Evolutionary conservation across 2,888 invertebrate species (phyloP).

Genomic region (Archips xylosteana): DNA sequence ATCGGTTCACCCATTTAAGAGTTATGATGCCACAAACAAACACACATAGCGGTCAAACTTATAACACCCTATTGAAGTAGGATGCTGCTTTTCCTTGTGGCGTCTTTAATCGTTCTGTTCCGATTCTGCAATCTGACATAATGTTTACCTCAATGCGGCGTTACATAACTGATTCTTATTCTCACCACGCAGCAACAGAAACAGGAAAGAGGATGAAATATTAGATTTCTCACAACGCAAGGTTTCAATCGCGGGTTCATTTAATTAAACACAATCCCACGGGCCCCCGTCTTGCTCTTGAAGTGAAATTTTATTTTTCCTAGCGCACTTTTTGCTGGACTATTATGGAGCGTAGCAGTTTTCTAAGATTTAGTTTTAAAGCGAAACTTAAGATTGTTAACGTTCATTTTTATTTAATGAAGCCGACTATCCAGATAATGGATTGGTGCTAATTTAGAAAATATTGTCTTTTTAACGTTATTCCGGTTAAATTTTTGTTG

Average conservation of each 20-base stretch:
- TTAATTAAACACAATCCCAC: conserved; percentile 75
- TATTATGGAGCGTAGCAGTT: background rate
- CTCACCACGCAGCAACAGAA: conserved; percentile 53
- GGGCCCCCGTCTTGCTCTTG: conserved; percentile 52
- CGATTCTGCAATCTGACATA: background rate
- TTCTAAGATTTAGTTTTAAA: background rate
- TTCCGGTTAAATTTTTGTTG: background rate
- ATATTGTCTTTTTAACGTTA: background rate
- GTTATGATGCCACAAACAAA: no score
- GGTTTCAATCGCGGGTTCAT: conserved; percentile 75
- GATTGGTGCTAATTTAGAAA: background rate
- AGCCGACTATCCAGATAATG: background rate
- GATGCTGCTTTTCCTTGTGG: background rate
- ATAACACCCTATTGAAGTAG: no score
- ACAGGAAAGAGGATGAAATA: conserved; percentile 66
- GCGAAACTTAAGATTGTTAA: background rate
- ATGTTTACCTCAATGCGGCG: conserved; percentile 15
- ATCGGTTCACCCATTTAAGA: no score
- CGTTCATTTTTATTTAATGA: background rate
- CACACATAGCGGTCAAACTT: no score
- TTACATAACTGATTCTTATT: conserved; percentile 51
- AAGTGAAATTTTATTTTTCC: conserved; percentile 56
- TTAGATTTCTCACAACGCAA: conserved; percentile 68
- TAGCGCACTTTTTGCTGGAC: conserved; percentile 26
- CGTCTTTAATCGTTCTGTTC: background rate